Evolutionary conservation across 2,797 vertebrate species (phyloP).

Genomic region (Diceros bicornis): DNA sequence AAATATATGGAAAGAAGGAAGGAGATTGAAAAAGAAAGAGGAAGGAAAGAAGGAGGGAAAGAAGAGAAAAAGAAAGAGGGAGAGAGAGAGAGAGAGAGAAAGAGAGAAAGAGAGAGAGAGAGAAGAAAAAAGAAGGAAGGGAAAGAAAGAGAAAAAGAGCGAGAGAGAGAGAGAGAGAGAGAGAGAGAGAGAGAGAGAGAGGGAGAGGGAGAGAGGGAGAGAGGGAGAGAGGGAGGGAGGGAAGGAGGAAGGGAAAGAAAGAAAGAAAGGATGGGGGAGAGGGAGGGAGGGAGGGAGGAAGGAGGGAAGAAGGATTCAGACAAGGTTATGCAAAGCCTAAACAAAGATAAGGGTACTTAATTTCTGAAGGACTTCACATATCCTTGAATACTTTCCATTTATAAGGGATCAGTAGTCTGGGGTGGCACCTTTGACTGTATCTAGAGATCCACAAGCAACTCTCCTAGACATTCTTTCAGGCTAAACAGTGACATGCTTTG

Average conservation of each 20-base stretch:
- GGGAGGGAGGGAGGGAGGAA: neutral
- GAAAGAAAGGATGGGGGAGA: neutral
- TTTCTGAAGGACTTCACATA: neutral
- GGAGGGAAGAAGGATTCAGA: neutral
- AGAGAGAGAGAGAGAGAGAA: too few species aligned
- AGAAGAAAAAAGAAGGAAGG: neutral
- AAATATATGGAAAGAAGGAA: neutral
- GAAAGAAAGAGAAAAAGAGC: neutral
- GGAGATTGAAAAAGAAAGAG: neutral
- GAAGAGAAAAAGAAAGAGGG: neutral
- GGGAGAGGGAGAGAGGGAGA: neutral
- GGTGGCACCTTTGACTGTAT: neutral
- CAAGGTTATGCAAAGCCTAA: neutral
- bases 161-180: neutral
- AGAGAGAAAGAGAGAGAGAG: neutral
- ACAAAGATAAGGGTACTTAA: neutral
- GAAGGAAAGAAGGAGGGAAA: accelerated
- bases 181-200: neutral
- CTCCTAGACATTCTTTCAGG: neutral
- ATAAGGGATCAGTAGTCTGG: neutral
- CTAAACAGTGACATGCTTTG: neutral
- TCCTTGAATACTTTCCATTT: neutral
- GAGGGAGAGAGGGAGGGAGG: neutral
- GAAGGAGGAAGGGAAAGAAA: too few species aligned
- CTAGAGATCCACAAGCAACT: neutral